Base-by-base conservation (phyloP, 1,140 invertebrate genomes). In the Leptinotarsa undecemlineata region DNA sequence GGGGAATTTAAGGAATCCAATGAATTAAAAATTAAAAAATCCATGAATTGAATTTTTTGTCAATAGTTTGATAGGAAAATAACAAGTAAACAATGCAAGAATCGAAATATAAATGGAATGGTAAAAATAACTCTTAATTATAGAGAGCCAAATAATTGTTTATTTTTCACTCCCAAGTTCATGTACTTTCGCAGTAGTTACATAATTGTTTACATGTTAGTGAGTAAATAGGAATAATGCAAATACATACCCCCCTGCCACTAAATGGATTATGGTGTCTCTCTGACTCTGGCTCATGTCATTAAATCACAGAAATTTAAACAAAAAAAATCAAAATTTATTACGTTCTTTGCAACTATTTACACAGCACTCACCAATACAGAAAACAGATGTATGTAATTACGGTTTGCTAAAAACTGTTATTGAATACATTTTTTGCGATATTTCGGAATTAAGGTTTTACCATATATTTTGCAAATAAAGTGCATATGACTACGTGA, bases 201-300 rank as follows among this genome's bases (percentile, higher is more conserved):
- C n/a, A 57, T 57, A 57, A 57, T 57, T 42, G 33, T 42, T 42
- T 57, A 17, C 51, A 57, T n/a, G 15, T 57, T 19, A 57, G 2
- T 57, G 4, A 19, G 51, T 15, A 57, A 57, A 57, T 19, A 57
- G 8, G 8, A 68, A 71, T 72, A 47, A 48, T 64, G 68, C 61
- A 76, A 72, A 77, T 85, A 88, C 92, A 89, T 88, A 95, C 94
- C 94, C 94, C 88, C 94, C 94, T 84, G 93, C 93, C 78, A 95
- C 88, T 80, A 96, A 90, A 87, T 96, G 94, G 86, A 95, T 94
- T 74, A 94, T 88, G 78, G 93, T 93, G 87, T 95, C 93, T 85
- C 89, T 88, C 86, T 91, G 90, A 87, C 90, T 88, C 87, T 91
- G 90, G 87, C 90, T 90, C 91, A 92, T 92, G 66, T 81, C 82